Evolutionary conservation across 1,140 invertebrate genomes (phyloP).

Genomic region (Panagrolaimus sp.): DNA sequence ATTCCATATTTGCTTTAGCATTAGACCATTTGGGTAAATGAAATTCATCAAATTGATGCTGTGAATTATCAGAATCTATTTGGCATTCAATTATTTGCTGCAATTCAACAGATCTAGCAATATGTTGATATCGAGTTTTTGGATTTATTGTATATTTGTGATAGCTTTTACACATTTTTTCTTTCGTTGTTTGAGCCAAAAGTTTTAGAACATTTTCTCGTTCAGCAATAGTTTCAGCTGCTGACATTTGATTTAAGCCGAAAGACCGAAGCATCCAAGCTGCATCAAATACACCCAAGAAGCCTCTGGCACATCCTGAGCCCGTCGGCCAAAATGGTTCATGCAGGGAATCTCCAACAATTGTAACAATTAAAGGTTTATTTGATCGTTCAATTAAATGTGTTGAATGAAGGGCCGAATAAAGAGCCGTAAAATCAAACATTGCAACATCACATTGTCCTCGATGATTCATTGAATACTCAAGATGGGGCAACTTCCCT

Average conservation of each 20-base stretch:
- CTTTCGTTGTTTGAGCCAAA: slow-evolving; percentile 86
- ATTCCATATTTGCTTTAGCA: slow-evolving; percentile 4
- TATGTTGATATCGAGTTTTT: slow-evolving; percentile 17
- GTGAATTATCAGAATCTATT: slow-evolving; percentile 12
- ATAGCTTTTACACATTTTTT: slow-evolving; percentile 79
- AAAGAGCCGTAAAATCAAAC: slow-evolving; percentile 99
- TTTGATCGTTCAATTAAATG: slow-evolving; percentile 72
- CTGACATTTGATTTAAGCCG: slow-evolving; percentile 64
- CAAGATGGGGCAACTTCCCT: slow-evolving; percentile 76
- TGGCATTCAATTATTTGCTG: not conserved
- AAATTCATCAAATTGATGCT: not conserved
- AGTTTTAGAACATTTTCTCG: slow-evolving; percentile 85
- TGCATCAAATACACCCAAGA: slow-evolving; percentile 86
- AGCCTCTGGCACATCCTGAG: slow-evolving; percentile 91
- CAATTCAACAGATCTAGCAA: not conserved
- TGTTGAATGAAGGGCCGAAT: slow-evolving; percentile 87
- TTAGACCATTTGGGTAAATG: not conserved
- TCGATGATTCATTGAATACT: slow-evolving; percentile 96
- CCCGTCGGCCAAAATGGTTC: slow-evolving; percentile 93
- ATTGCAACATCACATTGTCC: slow-evolving; percentile 96
- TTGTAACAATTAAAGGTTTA: slow-evolving; percentile 73
- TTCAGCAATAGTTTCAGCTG: slow-evolving; percentile 70
- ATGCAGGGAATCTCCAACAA: slow-evolving; percentile 90
- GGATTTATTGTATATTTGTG: slow-evolving; percentile 43
- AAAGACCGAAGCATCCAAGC: slow-evolving; percentile 87